phyloP scores from a whole-genome alignment of 2,797 vertebrate species.

The Acridotheres tristis region DNA sequence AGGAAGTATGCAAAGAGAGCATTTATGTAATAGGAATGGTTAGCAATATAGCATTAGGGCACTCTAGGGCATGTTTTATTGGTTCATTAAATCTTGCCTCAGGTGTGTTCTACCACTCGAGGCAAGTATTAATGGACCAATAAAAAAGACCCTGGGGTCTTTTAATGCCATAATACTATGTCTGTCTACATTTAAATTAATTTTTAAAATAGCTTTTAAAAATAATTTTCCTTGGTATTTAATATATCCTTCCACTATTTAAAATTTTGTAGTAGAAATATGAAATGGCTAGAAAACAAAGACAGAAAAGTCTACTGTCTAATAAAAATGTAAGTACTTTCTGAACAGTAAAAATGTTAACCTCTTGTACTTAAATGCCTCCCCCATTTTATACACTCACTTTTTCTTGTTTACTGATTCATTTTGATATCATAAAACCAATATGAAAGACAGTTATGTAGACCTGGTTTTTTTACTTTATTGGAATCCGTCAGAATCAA shows the following conservation, averaged over 20 bases:
- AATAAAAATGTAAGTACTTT: background rate
- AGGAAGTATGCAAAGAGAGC: constrained; percentile 70
- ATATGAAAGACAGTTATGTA: background rate
- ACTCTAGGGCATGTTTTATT: constrained; percentile 79
- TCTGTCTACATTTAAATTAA: constrained; percentile 78
- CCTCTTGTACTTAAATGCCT: background rate
- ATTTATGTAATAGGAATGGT: constrained; percentile 76
- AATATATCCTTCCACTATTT: constrained; percentile 57
- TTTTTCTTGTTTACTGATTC: background rate
- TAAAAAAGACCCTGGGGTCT: constrained; percentile 78
- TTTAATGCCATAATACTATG: constrained; percentile 74
- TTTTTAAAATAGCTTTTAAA: constrained; percentile 78
- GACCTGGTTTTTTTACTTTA: background rate
- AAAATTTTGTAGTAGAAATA: constrained; percentile 43
- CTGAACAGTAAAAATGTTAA: constrained; percentile 9
- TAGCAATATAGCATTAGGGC: constrained; percentile 74
- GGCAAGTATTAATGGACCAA: constrained; percentile 83
- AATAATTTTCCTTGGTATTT: constrained; percentile 73
- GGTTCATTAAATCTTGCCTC: constrained; percentile 82
- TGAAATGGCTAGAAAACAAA: constrained; percentile 39
- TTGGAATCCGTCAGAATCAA: background rate
- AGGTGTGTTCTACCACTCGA: constrained; percentile 79
- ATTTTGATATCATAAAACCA: background rate
- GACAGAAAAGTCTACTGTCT: constrained; percentile 6
- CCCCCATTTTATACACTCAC: background rate